Base-by-base conservation (phyloP, 2,888 invertebrate genomes). In the Apamea monoglypha region DNA sequence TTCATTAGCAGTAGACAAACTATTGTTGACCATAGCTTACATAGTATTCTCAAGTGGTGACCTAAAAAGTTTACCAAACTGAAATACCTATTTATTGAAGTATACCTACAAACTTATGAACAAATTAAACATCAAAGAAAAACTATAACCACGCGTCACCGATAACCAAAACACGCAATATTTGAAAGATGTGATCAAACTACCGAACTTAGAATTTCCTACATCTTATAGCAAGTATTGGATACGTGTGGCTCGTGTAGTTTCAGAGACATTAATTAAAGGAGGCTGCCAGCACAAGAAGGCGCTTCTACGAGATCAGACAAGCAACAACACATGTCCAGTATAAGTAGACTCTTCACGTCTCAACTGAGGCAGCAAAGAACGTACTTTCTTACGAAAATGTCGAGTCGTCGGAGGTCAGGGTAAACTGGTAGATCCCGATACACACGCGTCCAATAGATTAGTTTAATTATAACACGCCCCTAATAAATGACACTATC, bases 221-320 rank as follows among this genome's bases (percentile, higher is more conserved):
- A 89, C 92, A 89, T 92, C 92, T 91, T 91, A 92, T 91, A 92
- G 90, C 89, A 90, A 92, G 92, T 93, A 94, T 92, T 92, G 89
- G 92, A 91, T 92, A 94, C 92, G 92, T 93, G 94, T 89, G 90
- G 89, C 91, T 92, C 88, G 89, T 93, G 89, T 93, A 93, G 94
- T 94, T 94, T 90, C 92, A 88, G 92, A 93, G 95, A 95, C 95
- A 95, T 96, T 96, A 96, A 96, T 96, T 96, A 96, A 95, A 94
- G 94, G 93, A 93, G 92, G 90, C 95, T 95, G 96, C 95, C 96
- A 96, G 90, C 93, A 90, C 96, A 96, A 96, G 95, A 95, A 95
- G 96, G 96, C 94, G 95, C 93, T 90, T 91, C 91, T 92, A 91
- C 90, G 91, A 94, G 94, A 95, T 94, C 93, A 95, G 94, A 93